These are phyloP conservation scores for Vanessa atalanta DNA, from an alignment of 1,140 invertebrate species.

Conservation along the genomic window DNA sequence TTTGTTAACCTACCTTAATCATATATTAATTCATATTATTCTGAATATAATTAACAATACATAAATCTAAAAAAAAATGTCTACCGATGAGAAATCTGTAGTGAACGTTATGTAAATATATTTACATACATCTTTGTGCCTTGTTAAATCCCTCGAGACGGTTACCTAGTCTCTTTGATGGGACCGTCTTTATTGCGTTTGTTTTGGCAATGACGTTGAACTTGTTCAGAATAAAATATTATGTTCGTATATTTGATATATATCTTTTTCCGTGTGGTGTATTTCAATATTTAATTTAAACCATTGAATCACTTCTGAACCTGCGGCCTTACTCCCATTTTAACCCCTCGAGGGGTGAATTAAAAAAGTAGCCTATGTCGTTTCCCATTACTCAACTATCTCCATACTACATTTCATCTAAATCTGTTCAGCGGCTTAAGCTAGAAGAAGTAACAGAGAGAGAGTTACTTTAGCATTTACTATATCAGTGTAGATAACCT, in stretches of 20 bases:
- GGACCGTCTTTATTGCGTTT: conserved; percentile 23
- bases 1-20: no score
- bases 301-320: no score
- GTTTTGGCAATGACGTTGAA: conserved; percentile 24
- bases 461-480: no score
- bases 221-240: conserved; percentile 8
- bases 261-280: not conserved
- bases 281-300: not conserved
- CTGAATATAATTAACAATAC: not conserved
- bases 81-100: not conserved
- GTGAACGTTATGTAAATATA: conserved; percentile 18
- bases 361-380: no score
- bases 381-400: no score
- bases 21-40: no score
- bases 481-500: no score
- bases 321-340: no score
- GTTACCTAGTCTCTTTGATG: conserved; percentile 28
- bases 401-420: no score
- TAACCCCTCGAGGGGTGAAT: no score
- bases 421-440: no score
- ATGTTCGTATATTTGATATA: conserved; percentile 10
- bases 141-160: conserved; percentile 20
- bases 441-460: no score
- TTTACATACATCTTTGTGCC: conserved; percentile 19
- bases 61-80: conserved; percentile 6